Conservation (phyloP, 2,888 invertebrate species). For the Acrobasis repandana region DNA sequence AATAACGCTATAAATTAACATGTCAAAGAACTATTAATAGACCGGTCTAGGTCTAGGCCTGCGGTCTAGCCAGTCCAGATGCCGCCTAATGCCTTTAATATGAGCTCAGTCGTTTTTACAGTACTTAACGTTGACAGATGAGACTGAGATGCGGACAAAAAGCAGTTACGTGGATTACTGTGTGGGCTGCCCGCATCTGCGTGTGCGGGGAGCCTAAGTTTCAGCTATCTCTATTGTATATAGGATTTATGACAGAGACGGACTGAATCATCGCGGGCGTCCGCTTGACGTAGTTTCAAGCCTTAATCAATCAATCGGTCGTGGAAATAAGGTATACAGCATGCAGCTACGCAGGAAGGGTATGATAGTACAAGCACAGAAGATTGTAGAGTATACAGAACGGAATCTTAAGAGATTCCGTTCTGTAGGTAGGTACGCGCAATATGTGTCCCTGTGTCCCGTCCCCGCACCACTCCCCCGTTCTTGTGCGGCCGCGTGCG, state of each 20-base stretch:
- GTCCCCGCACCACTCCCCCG: no score
- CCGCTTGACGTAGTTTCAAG: no score
- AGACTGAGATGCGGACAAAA: constrained; percentile 51
- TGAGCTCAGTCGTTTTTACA: constrained; percentile 3
- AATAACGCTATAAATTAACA: constrained; percentile 1
- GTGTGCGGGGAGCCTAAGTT: constrained; percentile 26
- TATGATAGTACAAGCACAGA: no score
- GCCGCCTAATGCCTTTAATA: constrained; percentile 3
- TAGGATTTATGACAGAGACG: no score
- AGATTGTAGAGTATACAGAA: no score
- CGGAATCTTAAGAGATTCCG: no score
- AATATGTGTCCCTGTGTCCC: no score
- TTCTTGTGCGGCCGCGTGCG: no score
- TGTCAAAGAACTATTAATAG: constrained; percentile 8
- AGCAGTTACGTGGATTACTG: constrained; percentile 30
- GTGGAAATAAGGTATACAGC: constrained; percentile 30
- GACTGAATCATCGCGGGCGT: no score
- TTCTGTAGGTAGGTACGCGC: no score
- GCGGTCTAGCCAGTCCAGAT: neutral
- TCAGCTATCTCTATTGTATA: no score
- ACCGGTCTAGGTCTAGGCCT: neutral
- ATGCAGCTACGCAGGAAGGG: neutral
- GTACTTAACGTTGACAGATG: constrained; percentile 40
- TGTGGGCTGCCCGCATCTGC: constrained; percentile 24
- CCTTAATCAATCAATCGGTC: constrained; percentile 33